Evolutionary conservation across 2,888 invertebrate species (phyloP), one percentile per base, ranked within the genome.

Genomic region (Eledona agricola): DNA sequence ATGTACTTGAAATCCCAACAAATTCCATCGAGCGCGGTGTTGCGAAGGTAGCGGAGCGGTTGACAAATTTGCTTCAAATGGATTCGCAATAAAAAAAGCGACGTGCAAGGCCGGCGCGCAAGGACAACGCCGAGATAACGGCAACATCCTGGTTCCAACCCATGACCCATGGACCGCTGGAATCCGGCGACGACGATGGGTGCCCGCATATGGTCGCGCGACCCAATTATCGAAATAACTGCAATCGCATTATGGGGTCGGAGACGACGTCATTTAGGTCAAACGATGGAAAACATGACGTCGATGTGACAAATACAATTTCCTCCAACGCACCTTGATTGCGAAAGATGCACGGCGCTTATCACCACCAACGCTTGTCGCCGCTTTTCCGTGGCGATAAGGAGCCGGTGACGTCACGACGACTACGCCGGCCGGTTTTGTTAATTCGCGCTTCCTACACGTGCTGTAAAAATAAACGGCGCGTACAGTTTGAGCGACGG

Each of bases 381-480:
- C n/a, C n/a, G n/a, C n/a, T n/a, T n/a, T 17, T 11, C 11, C n/a
- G 4, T 26, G 6, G 25, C 19, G 40, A 40, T 40, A 40, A 40
- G 40, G 15, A n/a, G 7, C n/a, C 11, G 6, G 9, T 45, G 45
- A 45, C 45, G 45, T 45, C 45, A 45, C 34, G n/a, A 10, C 34
- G 31, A 7, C 2, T 13, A 38, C 20, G 13, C 42, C 42, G 34
- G 45, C 45, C 45, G 31, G 45, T 25, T 25, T 25, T 16, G 15
- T 23, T 7, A 16, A 34, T 9, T 25, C 9, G 38, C 10, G 25
- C 38, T 43, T 43, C 43, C 43, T 43, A 29, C 43, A 43, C 43
- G 43, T 43, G 43, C 43, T 20, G 43, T 23, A 43, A 31, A 43
- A 43, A 43, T 43, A 43, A 40, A 43, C 6, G 4, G n/a, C n/a